Evolutionary conservation across 2,797 vertebrate species (phyloP), one percentile per base, ranked within the genome.

Genomic region (Takifugu rubripes): DNA sequence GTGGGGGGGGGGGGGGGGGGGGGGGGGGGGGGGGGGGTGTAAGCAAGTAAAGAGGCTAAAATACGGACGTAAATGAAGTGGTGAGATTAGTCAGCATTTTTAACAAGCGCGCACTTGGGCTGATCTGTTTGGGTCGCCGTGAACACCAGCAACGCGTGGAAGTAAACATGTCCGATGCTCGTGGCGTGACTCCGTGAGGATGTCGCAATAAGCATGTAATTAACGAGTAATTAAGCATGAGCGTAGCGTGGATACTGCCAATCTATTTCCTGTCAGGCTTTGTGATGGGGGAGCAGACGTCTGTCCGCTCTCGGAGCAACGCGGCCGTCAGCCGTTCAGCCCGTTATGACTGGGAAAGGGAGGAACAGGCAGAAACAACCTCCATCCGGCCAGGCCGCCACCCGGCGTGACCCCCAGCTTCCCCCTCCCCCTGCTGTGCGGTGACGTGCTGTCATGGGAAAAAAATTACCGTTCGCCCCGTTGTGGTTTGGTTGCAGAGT

Each of bases 61-160:
- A 40, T 8, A 31, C 9, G 6, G 36, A 40, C 81, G 78, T 69
- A 70, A 87, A 79, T 68, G 78, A 65, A 84, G 69, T 59, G 72
- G 80, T 83, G 88, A 91, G 82, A 85, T 68, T 79, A 80, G 74
- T 64, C 76, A 77, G 83, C 72, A 82, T 79, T 83, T 56, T 56
- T 12, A 31, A 46, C 25, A 46, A n/a, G 26, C 83, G 77, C 72
- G 63, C 54, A 53, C 64, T 82, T 74, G 29, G 25, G 52, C 80
- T 61, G 27, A 49, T 73, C 33, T 61, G 25, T 61, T 47, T 69
- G 68, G 75, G 36, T 40, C 12, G 14, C 36, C 36, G 50, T 78
- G 85, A 90, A 90, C 89, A 91, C 85, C 87, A 88, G 85, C 81
- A 90, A 90, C 89, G 89, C 80, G 87, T 84, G 75, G 75, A 69